These are phyloP conservation scores for Sipha maydis DNA, from an alignment of 2,888 invertebrate species.

Conservation along the genomic window DNA sequence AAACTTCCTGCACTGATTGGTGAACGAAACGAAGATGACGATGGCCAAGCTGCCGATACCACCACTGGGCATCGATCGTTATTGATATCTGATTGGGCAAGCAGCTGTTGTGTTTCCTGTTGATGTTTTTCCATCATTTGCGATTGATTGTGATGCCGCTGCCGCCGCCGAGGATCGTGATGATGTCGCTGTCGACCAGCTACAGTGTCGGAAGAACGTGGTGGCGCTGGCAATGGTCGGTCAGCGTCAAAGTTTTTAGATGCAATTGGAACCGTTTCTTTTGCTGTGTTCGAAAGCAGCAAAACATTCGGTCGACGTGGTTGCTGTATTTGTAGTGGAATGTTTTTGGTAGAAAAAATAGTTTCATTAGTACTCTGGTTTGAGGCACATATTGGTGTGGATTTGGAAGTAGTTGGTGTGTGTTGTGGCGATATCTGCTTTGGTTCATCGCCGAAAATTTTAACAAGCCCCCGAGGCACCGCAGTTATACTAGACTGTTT, in stretches of 20 bases:
- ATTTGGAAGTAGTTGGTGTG: background rate
- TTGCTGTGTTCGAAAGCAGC: background rate
- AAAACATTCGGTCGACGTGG: constrained; percentile 27
- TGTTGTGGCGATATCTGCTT: background rate
- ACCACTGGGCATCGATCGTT: background rate
- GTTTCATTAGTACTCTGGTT: background rate
- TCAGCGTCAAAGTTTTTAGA: constrained; percentile 36
- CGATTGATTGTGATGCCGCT: constrained; percentile 20
- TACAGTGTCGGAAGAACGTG: constrained; percentile 41
- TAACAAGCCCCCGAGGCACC: background rate
- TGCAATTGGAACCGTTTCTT: too few relatives aligned
- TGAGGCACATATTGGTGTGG: background rate
- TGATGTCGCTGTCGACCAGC: constrained; percentile 45
- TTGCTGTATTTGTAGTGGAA: background rate
- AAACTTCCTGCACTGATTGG: constrained; percentile 26
- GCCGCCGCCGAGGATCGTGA: constrained; percentile 11
- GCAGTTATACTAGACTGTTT: background rate
- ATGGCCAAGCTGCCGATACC: constrained; percentile 12
- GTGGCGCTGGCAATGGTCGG: constrained; percentile 32
- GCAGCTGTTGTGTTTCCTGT: background rate
- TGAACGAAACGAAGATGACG: constrained; percentile 32
- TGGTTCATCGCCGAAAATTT: constrained; percentile 15
- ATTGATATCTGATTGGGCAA: background rate
- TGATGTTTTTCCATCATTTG: background rate
- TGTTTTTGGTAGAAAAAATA: too few relatives aligned